Conservation (phyloP, 2,113 vertebrate genomes). For the Amazona vittata region DNA sequence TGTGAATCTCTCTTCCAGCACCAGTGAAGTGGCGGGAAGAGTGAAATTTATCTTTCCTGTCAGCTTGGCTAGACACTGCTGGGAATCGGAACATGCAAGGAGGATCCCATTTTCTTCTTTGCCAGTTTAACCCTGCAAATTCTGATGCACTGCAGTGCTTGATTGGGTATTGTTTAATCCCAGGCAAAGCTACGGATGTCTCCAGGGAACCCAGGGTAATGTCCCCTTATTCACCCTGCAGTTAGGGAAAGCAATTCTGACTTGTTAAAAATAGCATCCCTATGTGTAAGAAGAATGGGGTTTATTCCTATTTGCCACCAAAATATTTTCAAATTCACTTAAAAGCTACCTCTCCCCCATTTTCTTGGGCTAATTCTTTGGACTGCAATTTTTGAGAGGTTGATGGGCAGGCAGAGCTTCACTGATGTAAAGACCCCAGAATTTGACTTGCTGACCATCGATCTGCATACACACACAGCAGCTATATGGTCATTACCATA, state of each 20-base stretch:
- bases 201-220: neutral
- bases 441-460: neutral
- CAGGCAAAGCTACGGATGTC: neutral
- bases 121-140: slow-evolving; percentile 43
- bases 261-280: neutral
- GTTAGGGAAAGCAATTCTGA: neutral
- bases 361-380: neutral
- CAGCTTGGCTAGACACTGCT: slow-evolving; percentile 45
- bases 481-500: slow-evolving; percentile 39
- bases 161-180: neutral
- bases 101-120: slow-evolving; percentile 20
- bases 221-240: neutral
- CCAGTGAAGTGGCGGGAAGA: slow-evolving; percentile 22
- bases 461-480: slow-evolving; percentile 22
- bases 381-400: neutral
- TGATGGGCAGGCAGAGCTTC: neutral
- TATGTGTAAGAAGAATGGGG: neutral
- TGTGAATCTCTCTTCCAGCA: slow-evolving; percentile 15
- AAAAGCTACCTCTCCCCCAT: neutral
- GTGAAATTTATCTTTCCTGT: slow-evolving; percentile 52
- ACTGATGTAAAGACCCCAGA: neutral
- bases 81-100: neutral
- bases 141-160: neutral
- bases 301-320: neutral
- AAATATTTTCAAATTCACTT: neutral